Evolutionary conservation across 2,113 vertebrate genomes (phyloP).

Genomic region (Ia io): DNA sequence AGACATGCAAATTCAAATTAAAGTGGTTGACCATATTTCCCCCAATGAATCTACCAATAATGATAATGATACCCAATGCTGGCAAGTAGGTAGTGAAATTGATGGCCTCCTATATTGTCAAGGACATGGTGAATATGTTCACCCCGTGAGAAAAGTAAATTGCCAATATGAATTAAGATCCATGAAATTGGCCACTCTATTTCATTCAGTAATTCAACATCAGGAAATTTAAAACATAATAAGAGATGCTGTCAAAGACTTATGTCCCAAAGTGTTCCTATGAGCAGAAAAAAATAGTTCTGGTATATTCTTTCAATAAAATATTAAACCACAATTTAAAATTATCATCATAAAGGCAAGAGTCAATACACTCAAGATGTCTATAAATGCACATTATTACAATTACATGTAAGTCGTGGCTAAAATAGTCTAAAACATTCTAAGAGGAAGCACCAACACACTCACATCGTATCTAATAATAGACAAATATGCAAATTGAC

Average conservation of each 20-base stretch:
- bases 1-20: background rate
- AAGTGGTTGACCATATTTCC: background rate
- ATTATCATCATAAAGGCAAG: background rate
- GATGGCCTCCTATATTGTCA: background rate
- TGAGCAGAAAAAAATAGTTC: background rate
- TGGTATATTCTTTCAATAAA: background rate
- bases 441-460: background rate
- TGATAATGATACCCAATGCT: background rate
- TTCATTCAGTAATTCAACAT: background rate
- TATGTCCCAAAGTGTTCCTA: background rate
- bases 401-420: background rate
- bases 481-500: no score
- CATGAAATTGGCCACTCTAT: background rate
- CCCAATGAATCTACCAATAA: background rate
- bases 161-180: background rate
- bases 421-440: background rate
- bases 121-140: background rate
- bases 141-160: background rate
- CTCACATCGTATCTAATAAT: no score
- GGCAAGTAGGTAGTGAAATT: background rate
- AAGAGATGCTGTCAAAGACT: constrained; percentile 21
- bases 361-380: background rate
- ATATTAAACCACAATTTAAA: constrained; percentile 14
- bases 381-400: background rate
- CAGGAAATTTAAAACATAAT: constrained; percentile 33